Evolutionary conservation across 2,113 vertebrate genomes (phyloP).

Genomic region (Macaca nemestrina): DNA sequence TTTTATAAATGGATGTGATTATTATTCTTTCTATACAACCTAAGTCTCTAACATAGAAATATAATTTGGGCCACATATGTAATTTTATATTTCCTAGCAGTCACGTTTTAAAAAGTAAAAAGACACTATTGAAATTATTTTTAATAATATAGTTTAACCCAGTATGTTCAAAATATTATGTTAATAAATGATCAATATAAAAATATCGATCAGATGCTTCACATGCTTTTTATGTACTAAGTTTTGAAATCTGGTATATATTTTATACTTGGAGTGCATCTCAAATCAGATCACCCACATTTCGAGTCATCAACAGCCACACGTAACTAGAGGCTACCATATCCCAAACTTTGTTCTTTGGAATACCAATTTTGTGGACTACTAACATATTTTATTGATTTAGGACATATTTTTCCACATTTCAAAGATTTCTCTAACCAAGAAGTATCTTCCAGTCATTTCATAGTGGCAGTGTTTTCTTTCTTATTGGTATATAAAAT

Average conservation of each 20-base stretch:
- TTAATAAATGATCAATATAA: background rate
- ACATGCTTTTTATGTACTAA: background rate
- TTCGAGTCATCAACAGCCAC: background rate
- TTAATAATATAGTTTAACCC: background rate
- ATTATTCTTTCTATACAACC: background rate
- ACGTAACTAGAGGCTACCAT: background rate
- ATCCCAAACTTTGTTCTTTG: background rate
- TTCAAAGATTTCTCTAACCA: slow-evolving; percentile 31
- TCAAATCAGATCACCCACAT: background rate
- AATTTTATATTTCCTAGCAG: background rate
- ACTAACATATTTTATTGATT: slow-evolving; percentile 6
- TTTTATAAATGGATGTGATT: background rate
- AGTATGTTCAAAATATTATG: background rate
- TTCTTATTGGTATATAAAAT: background rate
- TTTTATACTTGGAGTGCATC: background rate
- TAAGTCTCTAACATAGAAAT: slow-evolving; percentile 54
- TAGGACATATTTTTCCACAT: background rate
- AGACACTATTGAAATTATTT: background rate
- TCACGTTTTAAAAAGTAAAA: background rate
- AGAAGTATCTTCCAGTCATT: background rate
- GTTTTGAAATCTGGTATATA: background rate
- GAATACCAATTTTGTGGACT: background rate
- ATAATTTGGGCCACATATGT: background rate
- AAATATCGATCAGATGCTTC: background rate
- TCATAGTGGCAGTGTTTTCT: background rate